phyloP scores from a whole-genome alignment of 2,113 vertebrate species.

The Marmota monax region DNA sequence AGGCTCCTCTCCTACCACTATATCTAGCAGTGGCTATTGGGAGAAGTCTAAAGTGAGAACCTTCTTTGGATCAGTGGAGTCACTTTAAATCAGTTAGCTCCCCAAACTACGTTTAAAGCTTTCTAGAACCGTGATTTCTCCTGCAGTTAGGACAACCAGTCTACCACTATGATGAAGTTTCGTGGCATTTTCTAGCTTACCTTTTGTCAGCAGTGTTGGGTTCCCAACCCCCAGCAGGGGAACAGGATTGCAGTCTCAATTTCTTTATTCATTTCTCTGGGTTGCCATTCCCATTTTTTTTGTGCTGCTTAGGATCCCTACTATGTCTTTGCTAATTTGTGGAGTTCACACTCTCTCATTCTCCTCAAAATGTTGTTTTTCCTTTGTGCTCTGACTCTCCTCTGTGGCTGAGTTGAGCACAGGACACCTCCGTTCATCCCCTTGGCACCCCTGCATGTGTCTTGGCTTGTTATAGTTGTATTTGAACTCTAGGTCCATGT shows the following conservation, averaged over 20 bases:
- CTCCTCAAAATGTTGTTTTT: no score
- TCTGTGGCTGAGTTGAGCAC: background rate
- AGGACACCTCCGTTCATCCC: background rate
- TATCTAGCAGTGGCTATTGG: no score
- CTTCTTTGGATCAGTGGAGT: background rate
- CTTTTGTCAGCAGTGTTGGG: background rate
- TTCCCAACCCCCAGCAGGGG: background rate
- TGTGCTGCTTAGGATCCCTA: background rate
- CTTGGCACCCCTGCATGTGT: background rate
- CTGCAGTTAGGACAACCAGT: background rate
- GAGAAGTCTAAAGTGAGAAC: background rate
- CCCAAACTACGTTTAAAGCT: background rate
- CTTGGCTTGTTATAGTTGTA: conserved; percentile 24
- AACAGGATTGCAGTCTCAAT: no score
- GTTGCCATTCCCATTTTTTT: no score
- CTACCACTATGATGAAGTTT: background rate
- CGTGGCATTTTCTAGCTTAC: no score
- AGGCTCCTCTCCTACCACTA: no score
- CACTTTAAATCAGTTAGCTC: background rate
- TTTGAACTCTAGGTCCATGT: background rate
- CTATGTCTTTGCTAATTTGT: background rate
- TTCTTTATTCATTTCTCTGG: background rate
- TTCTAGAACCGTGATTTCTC: background rate
- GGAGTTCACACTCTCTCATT: background rate
- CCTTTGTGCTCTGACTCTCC: background rate